Evolutionary conservation across 2,113 vertebrate species (phyloP).

Genomic region (Ceuthmochares aereus): DNA sequence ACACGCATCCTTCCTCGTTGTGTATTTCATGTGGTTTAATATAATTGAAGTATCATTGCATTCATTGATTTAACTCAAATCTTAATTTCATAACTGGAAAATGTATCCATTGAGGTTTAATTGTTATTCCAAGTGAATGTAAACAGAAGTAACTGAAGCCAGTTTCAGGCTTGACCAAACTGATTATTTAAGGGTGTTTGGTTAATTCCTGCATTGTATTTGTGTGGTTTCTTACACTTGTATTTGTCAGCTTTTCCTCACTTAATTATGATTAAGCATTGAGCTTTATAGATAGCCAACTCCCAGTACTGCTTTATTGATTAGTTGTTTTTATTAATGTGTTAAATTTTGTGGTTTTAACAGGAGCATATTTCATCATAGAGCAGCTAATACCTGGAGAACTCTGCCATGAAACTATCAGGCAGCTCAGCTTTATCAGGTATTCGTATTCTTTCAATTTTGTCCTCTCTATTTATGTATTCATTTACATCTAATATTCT

Average conservation of each 20-base stretch:
- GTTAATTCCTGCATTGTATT: slow-evolving; percentile 59
- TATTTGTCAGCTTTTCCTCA: slow-evolving; percentile 12
- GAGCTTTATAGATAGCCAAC: slow-evolving; percentile 50
- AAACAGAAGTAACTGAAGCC: slow-evolving; percentile 51
- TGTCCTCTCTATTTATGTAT: not conserved
- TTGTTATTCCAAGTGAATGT: slow-evolving; percentile 65
- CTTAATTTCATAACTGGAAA: slow-evolving; percentile 72
- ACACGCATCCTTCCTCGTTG: slow-evolving; percentile 20
- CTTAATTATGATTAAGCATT: slow-evolving; percentile 57
- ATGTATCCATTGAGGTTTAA: slow-evolving; percentile 48
- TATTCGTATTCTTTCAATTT: not conserved
- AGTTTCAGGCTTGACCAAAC: not conserved
- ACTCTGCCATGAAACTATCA: not conserved
- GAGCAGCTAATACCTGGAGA: not conserved
- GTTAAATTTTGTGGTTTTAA: slow-evolving; percentile 10
- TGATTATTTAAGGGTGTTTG: not conserved
- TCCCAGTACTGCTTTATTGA: slow-evolving; percentile 36
- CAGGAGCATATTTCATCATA: not conserved
- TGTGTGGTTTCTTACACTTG: slow-evolving; percentile 44
- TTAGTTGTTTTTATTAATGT: slow-evolving; percentile 60
- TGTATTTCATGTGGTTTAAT: slow-evolving; percentile 49
- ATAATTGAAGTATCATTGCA: slow-evolving; percentile 39
- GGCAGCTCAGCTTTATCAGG: not conserved
- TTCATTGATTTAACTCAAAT: slow-evolving; percentile 66
- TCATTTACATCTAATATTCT: not conserved